A percentile compares a stretch with the other conserved stretches of the same genome.
phyloP scores from a whole-genome alignment of 2,113 vertebrate genomes.

The Grammomys surdaster region DNA sequence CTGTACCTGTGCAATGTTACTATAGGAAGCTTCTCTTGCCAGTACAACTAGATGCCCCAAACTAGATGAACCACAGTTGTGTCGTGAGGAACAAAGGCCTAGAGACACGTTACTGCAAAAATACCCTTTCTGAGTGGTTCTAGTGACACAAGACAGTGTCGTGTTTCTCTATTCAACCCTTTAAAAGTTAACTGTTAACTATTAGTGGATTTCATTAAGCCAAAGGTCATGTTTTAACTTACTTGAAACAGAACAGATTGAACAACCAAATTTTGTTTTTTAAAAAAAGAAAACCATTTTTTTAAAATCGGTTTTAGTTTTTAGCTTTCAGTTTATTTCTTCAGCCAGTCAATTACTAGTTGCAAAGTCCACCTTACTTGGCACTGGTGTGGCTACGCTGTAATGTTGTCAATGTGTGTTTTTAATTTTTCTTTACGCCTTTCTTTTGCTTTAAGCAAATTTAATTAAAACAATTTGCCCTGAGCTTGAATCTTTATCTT shows the following conservation, averaged over 20 bases:
- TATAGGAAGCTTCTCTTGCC: conserved; percentile 4
- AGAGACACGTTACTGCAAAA: conserved; percentile 6
- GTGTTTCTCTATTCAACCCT: conserved; percentile 40
- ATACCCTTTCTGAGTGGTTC: conserved; percentile 24
- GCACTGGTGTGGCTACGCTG: not conserved
- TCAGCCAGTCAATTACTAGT: not conserved
- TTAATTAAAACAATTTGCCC: conserved; percentile 63
- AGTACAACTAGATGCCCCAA: not conserved
- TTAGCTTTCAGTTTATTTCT: conserved; percentile 44
- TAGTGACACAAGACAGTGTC: conserved; percentile 33
- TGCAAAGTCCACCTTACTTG: conserved; percentile 40
- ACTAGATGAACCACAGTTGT: conserved; percentile 1
- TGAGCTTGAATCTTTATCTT: conserved; percentile 25
- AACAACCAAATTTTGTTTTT: not conserved
- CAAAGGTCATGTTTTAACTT: conserved; percentile 77
- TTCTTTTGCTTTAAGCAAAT: conserved; percentile 55
- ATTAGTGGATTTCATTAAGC: conserved; percentile 64
- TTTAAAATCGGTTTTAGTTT: conserved; percentile 31
- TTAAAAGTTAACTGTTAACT: conserved; percentile 77
- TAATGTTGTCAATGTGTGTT: conserved; percentile 47
- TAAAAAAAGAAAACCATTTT: not conserved
- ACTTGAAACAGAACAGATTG: conserved; percentile 54
- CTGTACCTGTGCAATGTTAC: not conserved
- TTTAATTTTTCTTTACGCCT: conserved; percentile 35
- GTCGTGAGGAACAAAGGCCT: not conserved